phyloP scores from a whole-genome alignment of 2,888 invertebrate genomes.

The Ernsta delagoae region DNA sequence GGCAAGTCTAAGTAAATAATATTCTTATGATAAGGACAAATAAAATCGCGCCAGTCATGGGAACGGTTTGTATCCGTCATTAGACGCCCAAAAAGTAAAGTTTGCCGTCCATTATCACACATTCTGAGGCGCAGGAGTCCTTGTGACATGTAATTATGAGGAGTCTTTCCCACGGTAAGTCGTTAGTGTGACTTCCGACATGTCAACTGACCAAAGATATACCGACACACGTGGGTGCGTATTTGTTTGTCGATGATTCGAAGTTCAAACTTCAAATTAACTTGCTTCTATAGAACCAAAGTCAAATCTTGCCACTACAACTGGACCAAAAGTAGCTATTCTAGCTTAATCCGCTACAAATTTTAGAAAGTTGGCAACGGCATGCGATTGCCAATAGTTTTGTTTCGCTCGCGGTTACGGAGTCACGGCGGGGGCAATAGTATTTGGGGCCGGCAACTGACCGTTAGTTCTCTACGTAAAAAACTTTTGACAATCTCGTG shows the following conservation, averaged over 20 bases:
- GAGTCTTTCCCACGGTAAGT: slow-evolving; percentile 63
- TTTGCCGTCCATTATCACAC: slow-evolving; percentile 38
- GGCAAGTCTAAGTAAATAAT: slow-evolving; percentile 13
- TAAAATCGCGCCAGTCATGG: slow-evolving; percentile 30
- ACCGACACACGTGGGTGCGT: slow-evolving; percentile 22
- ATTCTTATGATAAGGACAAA: slow-evolving; percentile 11
- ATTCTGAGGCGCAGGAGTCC: slow-evolving; percentile 37
- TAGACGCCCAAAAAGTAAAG: slow-evolving; percentile 38
- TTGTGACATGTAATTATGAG: slow-evolving; percentile 50
- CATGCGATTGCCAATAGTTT: slow-evolving; percentile 34
- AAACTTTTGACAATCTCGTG: slow-evolving; percentile 19
- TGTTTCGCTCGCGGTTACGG: slow-evolving; percentile 19
- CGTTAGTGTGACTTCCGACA: slow-evolving; percentile 65
- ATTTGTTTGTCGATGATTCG: slow-evolving; percentile 27
- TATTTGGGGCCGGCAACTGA: slow-evolving; percentile 9
- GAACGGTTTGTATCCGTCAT: slow-evolving; percentile 36
- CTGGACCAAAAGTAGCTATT: slow-evolving; percentile 2
- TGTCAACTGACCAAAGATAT: slow-evolving; percentile 20
- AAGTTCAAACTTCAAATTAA: slow-evolving; percentile 7
- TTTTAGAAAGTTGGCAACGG: slow-evolving; percentile 33
- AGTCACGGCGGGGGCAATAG: slow-evolving; percentile 13
- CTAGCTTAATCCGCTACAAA: slow-evolving; percentile 27
- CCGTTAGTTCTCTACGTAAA: slow-evolving; percentile 39
- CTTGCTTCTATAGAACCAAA: neutral
- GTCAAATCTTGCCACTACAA: neutral